Percentiles rank a stretch among this genome's conserved stretches.
Evolutionary conservation across 2,113 vertebrate species (phyloP).

Genomic region (Lethenteron reissneri): DNA sequence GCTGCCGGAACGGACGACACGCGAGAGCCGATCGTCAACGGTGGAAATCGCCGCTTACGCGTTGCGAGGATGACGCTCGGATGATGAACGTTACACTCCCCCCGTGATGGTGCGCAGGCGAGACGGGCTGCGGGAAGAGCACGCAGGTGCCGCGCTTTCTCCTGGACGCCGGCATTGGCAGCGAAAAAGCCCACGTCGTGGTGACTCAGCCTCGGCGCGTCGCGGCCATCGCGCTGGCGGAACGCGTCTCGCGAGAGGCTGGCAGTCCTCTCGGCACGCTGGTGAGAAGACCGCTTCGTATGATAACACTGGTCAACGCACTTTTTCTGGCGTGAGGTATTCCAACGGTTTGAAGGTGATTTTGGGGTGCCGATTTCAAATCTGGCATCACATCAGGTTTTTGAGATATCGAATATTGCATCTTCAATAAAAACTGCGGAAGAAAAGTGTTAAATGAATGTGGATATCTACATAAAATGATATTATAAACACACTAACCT

Average conservation of each 20-base stretch:
- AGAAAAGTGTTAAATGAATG: neutral
- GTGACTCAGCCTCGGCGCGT: conserved; percentile 82
- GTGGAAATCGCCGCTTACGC: no score
- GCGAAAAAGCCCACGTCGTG: conserved; percentile 19
- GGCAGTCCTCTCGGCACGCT: conserved; percentile 57
- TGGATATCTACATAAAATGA: neutral
- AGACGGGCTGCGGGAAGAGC: conserved; percentile 3
- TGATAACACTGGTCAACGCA: neutral
- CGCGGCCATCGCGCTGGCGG: conserved; percentile 69
- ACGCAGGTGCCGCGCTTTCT: neutral
- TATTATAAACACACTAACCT: neutral
- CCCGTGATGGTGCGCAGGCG: neutral
- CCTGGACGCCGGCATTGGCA: neutral
- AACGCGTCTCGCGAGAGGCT: conserved; percentile 67
- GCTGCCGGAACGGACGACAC: no score
- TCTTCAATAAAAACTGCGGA: neutral
- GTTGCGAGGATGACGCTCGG: no score
- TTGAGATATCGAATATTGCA: no score
- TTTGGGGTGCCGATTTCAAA: no score
- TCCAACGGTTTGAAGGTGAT: neutral
- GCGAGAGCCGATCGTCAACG: no score
- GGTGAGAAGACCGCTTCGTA: conserved; percentile 22
- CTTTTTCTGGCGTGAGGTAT: neutral
- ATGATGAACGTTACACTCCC: no score
- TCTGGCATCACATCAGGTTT: no score